Evolutionary conservation across 1,140 invertebrate species (phyloP).

Genomic region (Ectropis grisescens): DNA sequence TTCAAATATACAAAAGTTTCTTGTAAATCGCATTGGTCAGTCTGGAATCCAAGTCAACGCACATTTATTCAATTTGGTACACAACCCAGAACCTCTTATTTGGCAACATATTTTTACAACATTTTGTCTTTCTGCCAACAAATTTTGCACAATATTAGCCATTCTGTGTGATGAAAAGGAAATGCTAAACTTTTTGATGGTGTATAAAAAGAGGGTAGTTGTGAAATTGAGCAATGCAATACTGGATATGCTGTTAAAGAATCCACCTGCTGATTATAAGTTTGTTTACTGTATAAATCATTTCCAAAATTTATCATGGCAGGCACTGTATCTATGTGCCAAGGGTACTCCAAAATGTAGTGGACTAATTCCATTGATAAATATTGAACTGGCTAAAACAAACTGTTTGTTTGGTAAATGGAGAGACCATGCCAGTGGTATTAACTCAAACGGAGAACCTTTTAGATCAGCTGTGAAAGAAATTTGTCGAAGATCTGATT

Average conservation of each 20-base stretch:
- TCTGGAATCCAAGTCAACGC: constrained; percentile 50
- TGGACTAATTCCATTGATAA: constrained; percentile 34
- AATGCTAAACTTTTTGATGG: constrained; percentile 33
- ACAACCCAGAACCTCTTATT: constrained; percentile 47
- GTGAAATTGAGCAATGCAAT: constrained; percentile 55
- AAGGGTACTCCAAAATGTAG: constrained; percentile 48
- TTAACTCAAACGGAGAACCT: constrained; percentile 32
- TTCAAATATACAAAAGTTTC: constrained; percentile 37
- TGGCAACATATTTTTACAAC: constrained; percentile 58
- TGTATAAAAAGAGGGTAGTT: constrained; percentile 56
- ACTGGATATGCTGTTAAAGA: constrained; percentile 33
- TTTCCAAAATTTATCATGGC: constrained; percentile 57
- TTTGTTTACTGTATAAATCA: constrained; percentile 67
- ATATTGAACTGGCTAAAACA: constrained; percentile 41
- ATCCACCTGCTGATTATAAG: constrained; percentile 26
- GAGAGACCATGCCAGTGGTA: constrained; percentile 41
- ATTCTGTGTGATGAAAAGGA: constrained; percentile 35
- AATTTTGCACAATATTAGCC: constrained; percentile 62
- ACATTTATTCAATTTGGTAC: constrained; percentile 51
- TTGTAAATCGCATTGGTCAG: constrained; percentile 54
- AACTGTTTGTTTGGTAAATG: constrained; percentile 64
- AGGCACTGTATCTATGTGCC: constrained; percentile 52
- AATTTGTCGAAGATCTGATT: constrained; percentile 45
- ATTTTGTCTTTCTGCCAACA: constrained; percentile 61
- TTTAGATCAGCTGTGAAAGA: constrained; percentile 25